Evolutionary conservation across 2,888 invertebrate species (phyloP), one percentile per base, ranked within the genome.

Genomic region (Tetranychus truncatus): DNA sequence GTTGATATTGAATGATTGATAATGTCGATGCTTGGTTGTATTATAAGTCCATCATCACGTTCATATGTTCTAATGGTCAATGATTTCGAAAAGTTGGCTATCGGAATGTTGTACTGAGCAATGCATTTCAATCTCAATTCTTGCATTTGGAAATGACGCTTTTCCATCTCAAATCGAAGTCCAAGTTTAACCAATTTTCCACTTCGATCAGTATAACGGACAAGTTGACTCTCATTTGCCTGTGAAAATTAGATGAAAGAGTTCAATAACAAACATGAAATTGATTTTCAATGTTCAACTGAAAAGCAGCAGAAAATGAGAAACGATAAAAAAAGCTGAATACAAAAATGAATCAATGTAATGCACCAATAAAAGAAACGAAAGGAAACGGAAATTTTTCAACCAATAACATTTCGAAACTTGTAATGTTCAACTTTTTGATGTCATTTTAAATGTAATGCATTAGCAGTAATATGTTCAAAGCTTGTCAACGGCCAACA

Each of bases 81-180:
- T 11, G 24, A 9, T 65, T 55, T 73, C 20, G 34, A 34, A 21
- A 34, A 21, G n/a, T 24, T 73, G 20, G 74, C 75, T n/a, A 77
- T 75, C 7, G 69, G 74, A 9, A 66, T 74, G 8, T 21, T n/a
- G 55, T 55, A 74, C 9, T 18, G 46, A n/a, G 75, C 77, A 24
- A 74, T 66, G 73, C 77, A 77, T 20, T 24, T 71, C 55, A 77
- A 67, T 66, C 75, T 73, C 6, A 77, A 46, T 24, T 77, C 77
- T 66, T 77, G 75, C 46, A 75, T 75, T 46, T 77, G 77, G 65
- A 77, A 77, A 45, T 74, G 75, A n/a, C 66, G 45, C 20, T 75
- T 74, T 34, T 77, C 74, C 77, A 77, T 77, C 20, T 20, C n/a
- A 11, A 77, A 74, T 21, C 72, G 44, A 9, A 77, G n/a, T 18